These are phyloP conservation scores for Pararge aegeria DNA, from an alignment of 1,140 invertebrate species.

Conservation along the genomic window DNA sequence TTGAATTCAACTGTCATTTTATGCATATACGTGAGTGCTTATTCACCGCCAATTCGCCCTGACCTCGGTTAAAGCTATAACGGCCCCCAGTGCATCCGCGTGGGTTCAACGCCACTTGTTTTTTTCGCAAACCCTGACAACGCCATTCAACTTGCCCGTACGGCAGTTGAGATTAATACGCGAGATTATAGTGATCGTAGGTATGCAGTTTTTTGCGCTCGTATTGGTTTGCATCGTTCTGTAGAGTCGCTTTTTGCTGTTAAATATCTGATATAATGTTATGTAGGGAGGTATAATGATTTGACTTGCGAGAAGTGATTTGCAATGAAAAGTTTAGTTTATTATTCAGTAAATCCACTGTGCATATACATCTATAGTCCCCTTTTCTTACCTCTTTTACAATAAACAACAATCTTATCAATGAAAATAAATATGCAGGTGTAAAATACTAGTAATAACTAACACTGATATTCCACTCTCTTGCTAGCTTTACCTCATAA, in stretches of 20 bases:
- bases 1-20: too few relatives aligned
- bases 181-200: slow-evolving; percentile 7
- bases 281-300: background rate
- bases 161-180: slow-evolving; percentile 18
- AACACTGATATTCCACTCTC: too few relatives aligned
- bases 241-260: background rate
- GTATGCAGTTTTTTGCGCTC: slow-evolving; percentile 2
- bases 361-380: too few relatives aligned
- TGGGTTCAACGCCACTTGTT: slow-evolving; percentile 64
- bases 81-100: slow-evolving; percentile 61
- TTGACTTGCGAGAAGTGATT: background rate
- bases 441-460: too few relatives aligned
- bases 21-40: background rate
- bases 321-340: too few relatives aligned
- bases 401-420: too few relatives aligned
- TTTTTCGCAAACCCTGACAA: slow-evolving; percentile 64
- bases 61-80: slow-evolving; percentile 69
- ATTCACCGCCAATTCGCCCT: slow-evolving; percentile 41
- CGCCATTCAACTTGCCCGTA: slow-evolving; percentile 39
- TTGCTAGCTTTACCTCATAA: too few relatives aligned
- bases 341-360: too few relatives aligned
- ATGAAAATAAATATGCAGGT: too few relatives aligned
- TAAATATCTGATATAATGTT: background rate
- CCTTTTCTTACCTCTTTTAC: too few relatives aligned
- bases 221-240: background rate